Evolutionary conservation across 2,113 vertebrate genomes (phyloP).

Genomic region (Melospiza georgiana): DNA sequence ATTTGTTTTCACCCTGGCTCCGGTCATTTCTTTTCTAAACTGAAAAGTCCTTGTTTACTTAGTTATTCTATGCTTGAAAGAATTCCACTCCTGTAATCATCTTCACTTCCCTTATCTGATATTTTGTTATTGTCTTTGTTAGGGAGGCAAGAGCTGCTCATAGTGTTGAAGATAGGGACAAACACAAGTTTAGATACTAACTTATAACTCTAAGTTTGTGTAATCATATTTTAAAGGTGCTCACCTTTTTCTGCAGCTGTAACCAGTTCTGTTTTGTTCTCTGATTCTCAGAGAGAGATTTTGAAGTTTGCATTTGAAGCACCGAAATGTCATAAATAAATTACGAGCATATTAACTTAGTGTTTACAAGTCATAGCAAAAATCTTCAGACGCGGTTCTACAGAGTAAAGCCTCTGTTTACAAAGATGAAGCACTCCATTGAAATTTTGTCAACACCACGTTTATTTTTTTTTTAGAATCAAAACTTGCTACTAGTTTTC

Average conservation of each 20-base stretch:
- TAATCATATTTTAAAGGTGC: not conserved
- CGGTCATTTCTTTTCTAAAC: not conserved
- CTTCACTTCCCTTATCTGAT: not conserved
- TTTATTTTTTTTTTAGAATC: not conserved
- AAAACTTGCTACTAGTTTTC: not conserved
- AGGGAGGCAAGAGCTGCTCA: not conserved
- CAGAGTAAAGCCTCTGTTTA: not conserved
- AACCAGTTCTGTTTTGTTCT: not conserved
- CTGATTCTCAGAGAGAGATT: not conserved
- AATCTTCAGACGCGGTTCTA: not conserved
- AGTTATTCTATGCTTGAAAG: not conserved
- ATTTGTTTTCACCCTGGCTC: not conserved
- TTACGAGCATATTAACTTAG: not conserved
- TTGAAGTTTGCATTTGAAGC: not conserved
- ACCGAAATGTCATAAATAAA: conserved; percentile 42
- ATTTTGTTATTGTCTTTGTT: not conserved
- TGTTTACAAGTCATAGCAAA: conserved; percentile 15
- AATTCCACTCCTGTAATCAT: not conserved
- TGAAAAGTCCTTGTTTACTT: not conserved
- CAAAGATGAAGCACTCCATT: not conserved
- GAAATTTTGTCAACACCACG: not conserved
- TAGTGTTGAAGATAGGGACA: not conserved
- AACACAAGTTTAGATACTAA: not conserved
- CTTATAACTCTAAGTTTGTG: not conserved
- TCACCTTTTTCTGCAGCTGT: not conserved